Conservation (phyloP, 2,888 invertebrate species). For the Lithophane ornitopus region DNA sequence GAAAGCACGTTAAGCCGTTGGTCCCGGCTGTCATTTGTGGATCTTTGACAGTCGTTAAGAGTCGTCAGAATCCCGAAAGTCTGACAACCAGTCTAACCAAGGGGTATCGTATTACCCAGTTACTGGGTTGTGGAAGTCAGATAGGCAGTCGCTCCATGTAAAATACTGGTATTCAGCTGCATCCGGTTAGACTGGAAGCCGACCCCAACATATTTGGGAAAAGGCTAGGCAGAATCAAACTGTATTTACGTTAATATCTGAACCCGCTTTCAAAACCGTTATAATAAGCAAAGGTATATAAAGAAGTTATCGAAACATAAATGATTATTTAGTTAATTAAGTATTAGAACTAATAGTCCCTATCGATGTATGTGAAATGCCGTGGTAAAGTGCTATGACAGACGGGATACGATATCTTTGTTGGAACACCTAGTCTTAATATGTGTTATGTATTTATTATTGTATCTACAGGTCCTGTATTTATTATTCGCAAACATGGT, state of each 20-base stretch:
- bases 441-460: background rate
- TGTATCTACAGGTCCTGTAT: background rate
- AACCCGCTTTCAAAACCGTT: slow-evolving; percentile 6
- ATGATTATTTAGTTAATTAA: slow-evolving; percentile 14
- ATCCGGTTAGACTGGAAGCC: too few relatives aligned
- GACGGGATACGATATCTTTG: background rate
- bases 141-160: too few relatives aligned
- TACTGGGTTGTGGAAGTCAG: too few relatives aligned
- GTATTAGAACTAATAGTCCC: slow-evolving; percentile 3
- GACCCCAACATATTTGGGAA: too few relatives aligned
- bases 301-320: slow-evolving; percentile 25
- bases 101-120: too few relatives aligned
- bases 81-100: too few relatives aligned
- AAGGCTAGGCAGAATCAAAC: too few relatives aligned
- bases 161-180: too few relatives aligned
- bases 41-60: too few relatives aligned
- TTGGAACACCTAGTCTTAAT: background rate
- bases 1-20: too few relatives aligned
- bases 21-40: too few relatives aligned
- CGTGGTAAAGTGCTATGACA: slow-evolving; percentile 2
- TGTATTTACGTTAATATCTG: background rate
- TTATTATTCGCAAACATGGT: background rate
- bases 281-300: slow-evolving; percentile 13
- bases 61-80: too few relatives aligned
- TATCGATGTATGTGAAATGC: slow-evolving; percentile 2